Evolutionary conservation across 2,113 vertebrate species (phyloP).

Genomic region (Oryzias curvinotus): DNA sequence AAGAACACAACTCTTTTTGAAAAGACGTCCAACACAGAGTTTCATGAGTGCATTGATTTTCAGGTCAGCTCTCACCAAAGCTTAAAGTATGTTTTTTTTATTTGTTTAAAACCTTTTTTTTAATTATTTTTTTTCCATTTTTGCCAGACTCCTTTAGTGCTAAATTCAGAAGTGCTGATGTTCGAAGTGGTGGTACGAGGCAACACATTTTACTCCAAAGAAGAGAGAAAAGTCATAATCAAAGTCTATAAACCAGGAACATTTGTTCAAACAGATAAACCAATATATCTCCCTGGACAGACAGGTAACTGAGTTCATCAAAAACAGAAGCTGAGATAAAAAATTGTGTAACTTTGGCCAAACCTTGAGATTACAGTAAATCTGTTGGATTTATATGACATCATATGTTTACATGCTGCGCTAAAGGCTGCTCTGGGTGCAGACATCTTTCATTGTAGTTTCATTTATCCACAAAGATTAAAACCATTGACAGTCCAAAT

Average conservation of each 20-base stretch:
- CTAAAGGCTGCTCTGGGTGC: too few species aligned
- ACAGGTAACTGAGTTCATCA: conserved; percentile 45
- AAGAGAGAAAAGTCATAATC: conserved; percentile 62
- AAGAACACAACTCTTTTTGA: conserved; percentile 20
- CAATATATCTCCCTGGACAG: conserved; percentile 75
- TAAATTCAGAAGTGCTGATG: conserved; percentile 14
- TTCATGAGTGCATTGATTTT: conserved; percentile 59
- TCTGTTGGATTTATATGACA: too few species aligned
- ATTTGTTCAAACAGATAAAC: conserved; percentile 74
- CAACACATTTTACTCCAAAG: conserved; percentile 44
- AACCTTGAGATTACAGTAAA: too few species aligned
- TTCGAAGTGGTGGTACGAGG: conserved; percentile 64
- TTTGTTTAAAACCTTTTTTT: too few species aligned
- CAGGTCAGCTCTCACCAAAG: conserved; percentile 32
- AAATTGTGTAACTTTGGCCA: too few species aligned
- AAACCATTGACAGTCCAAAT: too few species aligned
- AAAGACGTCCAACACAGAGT: conserved; percentile 17
- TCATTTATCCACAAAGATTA: too few species aligned
- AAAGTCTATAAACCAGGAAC: conserved; percentile 27
- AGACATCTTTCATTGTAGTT: too few species aligned
- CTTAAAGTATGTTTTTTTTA: not conserved
- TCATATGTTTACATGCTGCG: too few species aligned
- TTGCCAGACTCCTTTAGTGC: conserved; percentile 52
- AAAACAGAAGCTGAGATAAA: too few species aligned
- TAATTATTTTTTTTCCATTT: too few species aligned